phyloP scores from a whole-genome alignment of 2,113 vertebrate species.

The Colossoma macropomum region DNA sequence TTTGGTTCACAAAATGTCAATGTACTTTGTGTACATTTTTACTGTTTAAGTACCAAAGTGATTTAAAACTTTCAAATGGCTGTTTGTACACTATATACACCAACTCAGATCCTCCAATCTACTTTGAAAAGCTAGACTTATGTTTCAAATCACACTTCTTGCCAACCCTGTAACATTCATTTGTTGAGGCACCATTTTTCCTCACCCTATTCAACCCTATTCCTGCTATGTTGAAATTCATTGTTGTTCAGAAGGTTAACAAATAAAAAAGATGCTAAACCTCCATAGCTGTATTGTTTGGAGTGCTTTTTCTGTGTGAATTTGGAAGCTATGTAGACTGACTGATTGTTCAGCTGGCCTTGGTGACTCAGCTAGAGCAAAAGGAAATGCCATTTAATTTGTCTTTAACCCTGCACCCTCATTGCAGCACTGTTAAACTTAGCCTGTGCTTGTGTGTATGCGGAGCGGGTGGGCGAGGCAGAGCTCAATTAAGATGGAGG shows the following conservation, averaged over 20 bases:
- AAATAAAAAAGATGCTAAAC: not conserved
- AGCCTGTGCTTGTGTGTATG: not conserved
- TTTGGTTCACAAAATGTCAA: no score
- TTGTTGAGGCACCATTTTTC: not conserved
- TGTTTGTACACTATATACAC: no score
- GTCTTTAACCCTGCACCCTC: not conserved
- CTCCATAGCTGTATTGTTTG: not conserved
- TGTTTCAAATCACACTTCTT: not conserved
- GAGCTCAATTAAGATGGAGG: constrained; percentile 45
- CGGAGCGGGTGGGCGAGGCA: constrained; percentile 31
- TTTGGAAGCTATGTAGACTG: not conserved
- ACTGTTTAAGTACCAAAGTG: no score
- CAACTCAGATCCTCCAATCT: not conserved
- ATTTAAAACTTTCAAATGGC: no score
- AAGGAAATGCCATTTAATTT: constrained; percentile 17
- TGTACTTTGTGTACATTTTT: no score
- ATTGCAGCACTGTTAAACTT: not conserved
- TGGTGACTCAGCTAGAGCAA: not conserved
- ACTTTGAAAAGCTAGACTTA: not conserved
- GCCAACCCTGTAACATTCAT: not conserved
- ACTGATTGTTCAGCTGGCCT: constrained; percentile 3
- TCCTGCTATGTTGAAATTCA: not conserved
- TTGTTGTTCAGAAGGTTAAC: not conserved
- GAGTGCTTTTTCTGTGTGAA: not conserved
- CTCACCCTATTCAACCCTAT: not conserved